Percentiles rank a stretch among this genome's conserved stretches.
These are phyloP conservation scores for Colletes latitarsis DNA, from an alignment of 1,140 invertebrate species.

Conservation along the genomic window DNA sequence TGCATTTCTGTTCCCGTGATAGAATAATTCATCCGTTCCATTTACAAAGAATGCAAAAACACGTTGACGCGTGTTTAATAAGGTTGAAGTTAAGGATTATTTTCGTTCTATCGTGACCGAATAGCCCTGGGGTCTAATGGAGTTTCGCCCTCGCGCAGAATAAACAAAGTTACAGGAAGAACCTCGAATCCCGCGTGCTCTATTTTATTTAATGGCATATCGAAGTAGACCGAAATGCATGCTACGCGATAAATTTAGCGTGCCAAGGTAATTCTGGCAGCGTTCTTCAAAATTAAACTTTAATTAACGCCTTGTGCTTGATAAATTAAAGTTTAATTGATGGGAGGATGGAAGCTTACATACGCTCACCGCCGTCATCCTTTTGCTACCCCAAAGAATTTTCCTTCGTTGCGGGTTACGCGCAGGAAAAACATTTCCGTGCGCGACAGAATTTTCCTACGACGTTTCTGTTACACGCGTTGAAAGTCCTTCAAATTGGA, in stretches of 20 bases:
- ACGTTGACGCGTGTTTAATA: not conserved
- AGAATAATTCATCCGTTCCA: not conserved
- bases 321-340: constrained; percentile 68
- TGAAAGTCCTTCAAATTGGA: too few relatives aligned
- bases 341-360: constrained; percentile 17
- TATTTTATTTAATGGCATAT: constrained; percentile 59
- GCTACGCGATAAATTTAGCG: constrained; percentile 62
- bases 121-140: constrained; percentile 6
- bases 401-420: not conserved
- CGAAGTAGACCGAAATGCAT: constrained; percentile 44
- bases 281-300: constrained; percentile 68
- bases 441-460: not conserved
- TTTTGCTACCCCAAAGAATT: not conserved
- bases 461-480: not conserved
- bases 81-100: constrained; percentile 11
- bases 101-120: not conserved
- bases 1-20: not conserved
- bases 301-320: constrained; percentile 67
- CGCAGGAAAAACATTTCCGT: constrained; percentile 19
- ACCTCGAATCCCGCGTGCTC: not conserved
- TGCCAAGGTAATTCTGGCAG: constrained; percentile 57
- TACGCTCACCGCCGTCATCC: not conserved
- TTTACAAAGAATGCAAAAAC: not conserved
- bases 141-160: not conserved
- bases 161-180: constrained; percentile 17